Evolutionary conservation across 2,797 vertebrate genomes (phyloP).

Genomic region (Pangasius larnaudii): DNA sequence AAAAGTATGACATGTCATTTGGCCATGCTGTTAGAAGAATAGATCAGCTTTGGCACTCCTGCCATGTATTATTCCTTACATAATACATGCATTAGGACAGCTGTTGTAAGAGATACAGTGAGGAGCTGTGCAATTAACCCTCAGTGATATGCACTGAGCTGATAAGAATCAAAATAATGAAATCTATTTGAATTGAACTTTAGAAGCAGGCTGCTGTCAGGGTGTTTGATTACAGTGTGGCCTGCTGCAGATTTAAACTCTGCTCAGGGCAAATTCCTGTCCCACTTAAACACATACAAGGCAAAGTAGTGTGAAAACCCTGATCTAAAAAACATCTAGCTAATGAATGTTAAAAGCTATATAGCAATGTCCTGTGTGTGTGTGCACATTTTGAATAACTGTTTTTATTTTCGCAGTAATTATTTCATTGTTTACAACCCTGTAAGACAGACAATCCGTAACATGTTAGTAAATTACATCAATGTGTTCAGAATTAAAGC

Average conservation of each 20-base stretch:
- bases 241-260: slow-evolving; percentile 4
- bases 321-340: neutral
- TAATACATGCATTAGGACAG: too few species aligned
- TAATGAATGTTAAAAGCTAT: slow-evolving; percentile 14
- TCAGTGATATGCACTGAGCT: neutral
- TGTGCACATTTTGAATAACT: neutral
- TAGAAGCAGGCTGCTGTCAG: neutral
- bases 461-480: neutral
- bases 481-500: neutral
- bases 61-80: neutral
- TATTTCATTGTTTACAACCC: neutral
- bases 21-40: neutral
- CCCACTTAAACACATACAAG: slow-evolving; percentile 1
- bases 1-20: neutral
- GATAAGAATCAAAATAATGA: slow-evolving; percentile 14
- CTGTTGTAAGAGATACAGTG: neutral
- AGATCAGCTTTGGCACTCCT: neutral
- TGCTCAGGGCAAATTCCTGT: neutral
- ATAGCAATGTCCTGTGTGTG: neutral
- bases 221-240: slow-evolving; percentile 13
- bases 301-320: slow-evolving; percentile 10
- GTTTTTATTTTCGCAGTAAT: neutral
- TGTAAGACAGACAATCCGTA: neutral
- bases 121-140: neutral
- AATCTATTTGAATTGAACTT: neutral